Percentiles rank a stretch among this genome's conserved stretches.
phyloP scores from a whole-genome alignment of 2,888 invertebrate species.

The Pollenia amentaria region DNA sequence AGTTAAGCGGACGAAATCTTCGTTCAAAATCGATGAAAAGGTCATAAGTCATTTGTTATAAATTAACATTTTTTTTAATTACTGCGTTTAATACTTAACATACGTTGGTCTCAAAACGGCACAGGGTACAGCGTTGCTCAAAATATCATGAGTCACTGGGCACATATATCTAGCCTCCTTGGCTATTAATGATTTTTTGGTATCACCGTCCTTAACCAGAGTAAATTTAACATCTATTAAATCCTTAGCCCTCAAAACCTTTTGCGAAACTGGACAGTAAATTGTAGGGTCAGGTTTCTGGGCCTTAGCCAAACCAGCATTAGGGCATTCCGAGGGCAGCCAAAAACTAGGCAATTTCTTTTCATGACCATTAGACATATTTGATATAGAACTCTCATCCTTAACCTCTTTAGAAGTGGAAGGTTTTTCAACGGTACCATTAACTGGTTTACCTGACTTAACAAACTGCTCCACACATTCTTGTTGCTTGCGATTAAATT shows the following conservation, averaged over 20 bases:
- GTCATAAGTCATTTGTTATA: no score
- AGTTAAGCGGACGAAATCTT: no score
- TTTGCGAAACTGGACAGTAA: slow-evolving; percentile 93
- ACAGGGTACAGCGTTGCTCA: slow-evolving; percentile 97
- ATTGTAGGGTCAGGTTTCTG: slow-evolving; percentile 89
- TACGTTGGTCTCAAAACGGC: slow-evolving; percentile 95
- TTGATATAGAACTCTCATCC: slow-evolving; percentile 88
- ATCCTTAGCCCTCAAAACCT: slow-evolving; percentile 95
- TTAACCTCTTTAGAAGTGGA: slow-evolving; percentile 78
- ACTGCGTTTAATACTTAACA: slow-evolving; percentile 79
- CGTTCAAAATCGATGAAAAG: no score
- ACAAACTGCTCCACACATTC: slow-evolving; percentile 92
- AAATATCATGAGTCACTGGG: slow-evolving; percentile 97
- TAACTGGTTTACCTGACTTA: slow-evolving; percentile 89
- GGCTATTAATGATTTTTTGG: slow-evolving; percentile 93
- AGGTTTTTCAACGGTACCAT: slow-evolving; percentile 75
- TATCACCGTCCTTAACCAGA: slow-evolving; percentile 93
- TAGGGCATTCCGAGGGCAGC: slow-evolving; percentile 97
- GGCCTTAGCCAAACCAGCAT: slow-evolving; percentile 89
- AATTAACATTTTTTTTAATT: not conserved
- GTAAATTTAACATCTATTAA: slow-evolving; percentile 97
- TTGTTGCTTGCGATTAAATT: slow-evolving; percentile 85
- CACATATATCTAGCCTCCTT: slow-evolving; percentile 98
- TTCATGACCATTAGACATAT: slow-evolving; percentile 91
- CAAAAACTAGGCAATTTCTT: slow-evolving; percentile 97